Evolutionary conservation across 2,797 vertebrate genomes (phyloP).

Genomic region (Rhinatrema bivittatum): DNA sequence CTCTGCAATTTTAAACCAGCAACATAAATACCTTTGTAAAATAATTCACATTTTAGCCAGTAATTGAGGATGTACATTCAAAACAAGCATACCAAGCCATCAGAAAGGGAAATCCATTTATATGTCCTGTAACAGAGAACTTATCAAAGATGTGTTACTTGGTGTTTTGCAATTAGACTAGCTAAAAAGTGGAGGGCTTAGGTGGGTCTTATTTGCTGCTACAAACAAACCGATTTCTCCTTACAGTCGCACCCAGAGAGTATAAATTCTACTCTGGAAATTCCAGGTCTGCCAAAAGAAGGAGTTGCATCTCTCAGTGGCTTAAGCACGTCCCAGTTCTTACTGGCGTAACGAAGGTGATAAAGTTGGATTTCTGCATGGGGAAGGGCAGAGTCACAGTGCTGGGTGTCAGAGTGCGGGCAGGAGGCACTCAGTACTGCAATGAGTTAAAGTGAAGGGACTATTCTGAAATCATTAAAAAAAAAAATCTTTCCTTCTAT

Average conservation of each 20-base stretch:
- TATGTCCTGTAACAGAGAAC: slow-evolving; percentile 12
- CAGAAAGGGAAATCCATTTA: slow-evolving; percentile 29
- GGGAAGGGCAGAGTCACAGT: slow-evolving; percentile 55
- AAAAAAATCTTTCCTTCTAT: slow-evolving; percentile 44
- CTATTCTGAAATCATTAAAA: slow-evolving; percentile 46
- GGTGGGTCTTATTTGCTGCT: slow-evolving; percentile 12
- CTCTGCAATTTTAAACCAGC: slow-evolving; percentile 19
- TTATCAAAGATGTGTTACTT: slow-evolving; percentile 12
- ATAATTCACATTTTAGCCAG: not conserved
- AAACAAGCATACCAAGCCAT: slow-evolving; percentile 13
- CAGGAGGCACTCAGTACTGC: slow-evolving; percentile 39
- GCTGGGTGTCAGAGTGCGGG: slow-evolving; percentile 43
- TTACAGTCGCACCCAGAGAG: not conserved
- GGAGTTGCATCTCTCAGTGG: no score
- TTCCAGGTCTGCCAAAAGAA: not conserved
- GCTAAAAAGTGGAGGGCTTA: slow-evolving; percentile 4
- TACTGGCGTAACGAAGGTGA: no score
- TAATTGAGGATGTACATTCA: slow-evolving; percentile 19
- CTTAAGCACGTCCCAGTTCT: no score
- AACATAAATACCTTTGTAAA: slow-evolving; percentile 3
- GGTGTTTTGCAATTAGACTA: slow-evolving; percentile 7
- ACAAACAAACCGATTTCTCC: slow-evolving; percentile 19
- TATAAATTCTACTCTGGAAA: not conserved
- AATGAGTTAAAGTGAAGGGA: slow-evolving; percentile 49
- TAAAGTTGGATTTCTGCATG: no score